Percentiles rank a stretch among this genome's conserved stretches.
Conservation (phyloP, 1,140 invertebrate genomes). For the Bombus terrestris region DNA sequence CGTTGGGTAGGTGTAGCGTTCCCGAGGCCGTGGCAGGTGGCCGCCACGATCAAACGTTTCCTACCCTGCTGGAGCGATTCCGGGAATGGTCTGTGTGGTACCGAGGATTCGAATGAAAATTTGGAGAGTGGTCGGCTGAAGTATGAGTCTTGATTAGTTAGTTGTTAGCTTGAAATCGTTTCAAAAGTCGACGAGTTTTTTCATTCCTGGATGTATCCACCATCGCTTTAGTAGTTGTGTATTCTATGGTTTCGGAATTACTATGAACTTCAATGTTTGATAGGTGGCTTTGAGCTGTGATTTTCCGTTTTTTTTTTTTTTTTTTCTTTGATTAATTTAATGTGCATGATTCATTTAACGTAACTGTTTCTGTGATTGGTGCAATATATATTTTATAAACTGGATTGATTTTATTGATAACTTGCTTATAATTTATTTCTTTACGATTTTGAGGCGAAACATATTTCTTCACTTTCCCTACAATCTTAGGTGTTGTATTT, state of each 20-base stretch:
- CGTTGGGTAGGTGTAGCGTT: slow-evolving; percentile 18
- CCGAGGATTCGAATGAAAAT: neutral
- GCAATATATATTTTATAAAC: too few relatives aligned
- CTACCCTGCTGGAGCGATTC: slow-evolving; percentile 12
- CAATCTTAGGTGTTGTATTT: too few relatives aligned
- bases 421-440: too few relatives aligned
- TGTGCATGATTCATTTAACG: neutral
- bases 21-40: slow-evolving; percentile 13
- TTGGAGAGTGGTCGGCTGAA: neutral
- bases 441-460: too few relatives aligned
- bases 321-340: neutral
- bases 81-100: neutral
- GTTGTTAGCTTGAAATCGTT: neutral
- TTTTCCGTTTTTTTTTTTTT: neutral
- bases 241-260: neutral
- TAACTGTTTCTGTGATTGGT: too few relatives aligned
- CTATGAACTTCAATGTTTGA: neutral
- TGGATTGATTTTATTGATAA: too few relatives aligned
- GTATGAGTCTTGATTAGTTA: neutral
- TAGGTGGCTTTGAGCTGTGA: neutral
- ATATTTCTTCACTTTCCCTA: too few relatives aligned
- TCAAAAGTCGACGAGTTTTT: neutral
- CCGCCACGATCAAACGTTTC: slow-evolving; percentile 21
- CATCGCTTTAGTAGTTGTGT: neutral
- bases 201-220: neutral